Conservation (phyloP, 2,113 vertebrate species). For the Pollimyrus isidori region DNA sequence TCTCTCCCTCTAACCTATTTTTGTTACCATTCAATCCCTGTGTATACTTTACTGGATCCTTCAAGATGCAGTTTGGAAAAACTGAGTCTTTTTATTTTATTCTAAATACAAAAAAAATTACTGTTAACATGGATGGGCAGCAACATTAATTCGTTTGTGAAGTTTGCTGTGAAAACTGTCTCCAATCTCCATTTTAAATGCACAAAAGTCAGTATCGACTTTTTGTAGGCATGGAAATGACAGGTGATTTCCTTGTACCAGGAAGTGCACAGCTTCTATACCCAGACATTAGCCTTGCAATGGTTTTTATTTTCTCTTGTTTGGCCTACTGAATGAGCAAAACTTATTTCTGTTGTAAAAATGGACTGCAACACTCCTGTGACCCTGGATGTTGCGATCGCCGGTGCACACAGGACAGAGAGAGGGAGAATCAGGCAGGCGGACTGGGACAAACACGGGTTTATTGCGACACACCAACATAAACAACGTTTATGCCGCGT, state of each 20-base stretch:
- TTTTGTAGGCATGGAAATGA: background rate
- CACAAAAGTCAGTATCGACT: background rate
- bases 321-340: slow-evolving; percentile 35
- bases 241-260: background rate
- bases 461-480: no score
- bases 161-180: background rate
- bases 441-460: no score
- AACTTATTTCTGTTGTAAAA: slow-evolving; percentile 15
- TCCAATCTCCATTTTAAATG: background rate
- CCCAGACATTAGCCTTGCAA: slow-evolving; percentile 1
- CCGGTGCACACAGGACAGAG: no score
- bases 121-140: background rate
- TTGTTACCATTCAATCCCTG: background rate
- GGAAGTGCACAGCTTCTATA: background rate
- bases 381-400: no score
- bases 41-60: background rate
- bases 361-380: background rate
- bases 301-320: slow-evolving; percentile 21
- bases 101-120: background rate
- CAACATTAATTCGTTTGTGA: background rate
- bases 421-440: no score
- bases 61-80: background rate
- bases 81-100: background rate
- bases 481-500: no score
- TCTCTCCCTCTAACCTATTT: background rate